Evolutionary conservation across 2,113 vertebrate genomes (phyloP).

Genomic region (Myrmecobius fasciatus): DNA sequence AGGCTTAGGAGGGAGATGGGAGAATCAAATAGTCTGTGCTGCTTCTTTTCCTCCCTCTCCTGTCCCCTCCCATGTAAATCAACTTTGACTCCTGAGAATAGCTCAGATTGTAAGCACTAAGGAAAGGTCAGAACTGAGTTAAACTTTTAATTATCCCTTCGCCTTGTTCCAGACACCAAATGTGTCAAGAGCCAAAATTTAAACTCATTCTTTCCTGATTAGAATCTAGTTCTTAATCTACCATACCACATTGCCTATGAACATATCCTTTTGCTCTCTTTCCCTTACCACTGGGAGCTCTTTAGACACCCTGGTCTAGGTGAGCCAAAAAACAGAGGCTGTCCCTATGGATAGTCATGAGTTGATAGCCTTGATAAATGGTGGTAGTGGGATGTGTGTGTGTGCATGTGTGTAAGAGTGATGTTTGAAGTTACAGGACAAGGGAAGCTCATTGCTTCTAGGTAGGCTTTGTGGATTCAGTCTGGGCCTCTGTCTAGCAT

Average conservation of each 20-base stretch:
- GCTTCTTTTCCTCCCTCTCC: neutral
- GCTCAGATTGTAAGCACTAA: neutral
- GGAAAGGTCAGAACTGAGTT: neutral
- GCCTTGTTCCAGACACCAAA: neutral
- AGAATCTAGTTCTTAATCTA: neutral
- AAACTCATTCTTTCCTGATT: neutral
- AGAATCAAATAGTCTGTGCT: neutral
- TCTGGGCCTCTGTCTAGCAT: neutral
- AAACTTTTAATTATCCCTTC: neutral
- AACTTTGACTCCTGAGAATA: neutral
- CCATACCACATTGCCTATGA: neutral
- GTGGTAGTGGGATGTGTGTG: neutral
- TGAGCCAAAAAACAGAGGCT: neutral
- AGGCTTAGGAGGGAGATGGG: neutral
- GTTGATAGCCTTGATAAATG: neutral
- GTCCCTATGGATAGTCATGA: neutral
- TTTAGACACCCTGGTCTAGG: neutral
- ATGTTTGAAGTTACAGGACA: neutral
- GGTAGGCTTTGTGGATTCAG: neutral
- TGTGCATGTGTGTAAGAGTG: neutral
- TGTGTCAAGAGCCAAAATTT: neutral
- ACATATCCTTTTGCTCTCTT: neutral
- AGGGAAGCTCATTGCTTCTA: neutral
- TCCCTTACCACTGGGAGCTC: neutral
- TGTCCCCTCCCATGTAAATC: neutral